phyloP scores from a whole-genome alignment of 2,888 invertebrate genomes.

The Mimumesa dahlbomi region DNA sequence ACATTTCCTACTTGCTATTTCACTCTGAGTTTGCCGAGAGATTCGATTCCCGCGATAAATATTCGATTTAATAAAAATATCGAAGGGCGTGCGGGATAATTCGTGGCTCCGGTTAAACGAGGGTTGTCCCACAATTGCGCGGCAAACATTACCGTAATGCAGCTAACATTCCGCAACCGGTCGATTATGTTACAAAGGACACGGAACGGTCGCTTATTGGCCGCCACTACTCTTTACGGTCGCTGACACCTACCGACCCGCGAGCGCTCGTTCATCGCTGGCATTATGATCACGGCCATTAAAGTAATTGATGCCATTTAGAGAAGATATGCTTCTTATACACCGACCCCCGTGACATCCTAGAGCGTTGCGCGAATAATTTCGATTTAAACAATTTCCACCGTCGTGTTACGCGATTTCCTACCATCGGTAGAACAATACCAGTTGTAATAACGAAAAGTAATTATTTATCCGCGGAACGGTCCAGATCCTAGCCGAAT shows the following conservation, averaged over 20 bases:
- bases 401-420: too few species aligned
- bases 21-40: too few species aligned
- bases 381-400: conserved; percentile 16
- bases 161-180: conserved; percentile 20
- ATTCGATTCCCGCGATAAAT: neutral
- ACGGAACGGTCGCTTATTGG: conserved; percentile 44
- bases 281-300: conserved; percentile 58
- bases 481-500: too few species aligned
- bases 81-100: neutral
- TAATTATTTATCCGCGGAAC: too few species aligned
- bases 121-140: too few species aligned
- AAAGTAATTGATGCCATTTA: conserved; percentile 61
- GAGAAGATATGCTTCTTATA: conserved; percentile 53
- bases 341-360: conserved; percentile 48
- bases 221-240: conserved; percentile 54
- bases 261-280: conserved; percentile 39
- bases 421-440: too few species aligned
- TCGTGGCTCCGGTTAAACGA: neutral
- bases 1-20: too few species aligned
- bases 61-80: neutral
- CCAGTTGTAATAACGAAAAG: too few species aligned
- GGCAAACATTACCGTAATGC: conserved; percentile 41
- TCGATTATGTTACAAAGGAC: conserved; percentile 59
- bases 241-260: conserved; percentile 58
- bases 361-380: conserved; percentile 28